phyloP scores from a whole-genome alignment of 2,888 invertebrate species.

The Muschampia plurimacula region DNA sequence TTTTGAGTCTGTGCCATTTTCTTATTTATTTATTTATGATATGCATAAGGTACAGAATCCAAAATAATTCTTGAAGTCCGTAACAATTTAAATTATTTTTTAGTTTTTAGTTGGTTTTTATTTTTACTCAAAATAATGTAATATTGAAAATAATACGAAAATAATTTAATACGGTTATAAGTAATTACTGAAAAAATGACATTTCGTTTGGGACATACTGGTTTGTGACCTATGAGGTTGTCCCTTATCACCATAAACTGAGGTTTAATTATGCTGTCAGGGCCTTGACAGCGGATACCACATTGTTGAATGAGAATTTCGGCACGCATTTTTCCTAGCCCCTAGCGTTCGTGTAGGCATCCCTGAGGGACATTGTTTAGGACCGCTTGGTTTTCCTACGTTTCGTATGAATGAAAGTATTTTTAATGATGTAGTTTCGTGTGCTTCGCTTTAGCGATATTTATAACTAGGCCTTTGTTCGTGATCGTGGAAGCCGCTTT shows the following conservation, averaged over 20 bases:
- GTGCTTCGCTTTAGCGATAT: slow-evolving; percentile 24
- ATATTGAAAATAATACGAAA: too few species aligned
- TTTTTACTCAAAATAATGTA: too few species aligned
- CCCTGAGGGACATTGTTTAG: slow-evolving; percentile 31
- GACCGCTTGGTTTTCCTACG: slow-evolving; percentile 5
- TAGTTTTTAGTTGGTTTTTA: too few species aligned
- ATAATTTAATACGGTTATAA: too few species aligned
- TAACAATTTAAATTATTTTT: too few species aligned
- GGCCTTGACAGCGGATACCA: slow-evolving; percentile 27
- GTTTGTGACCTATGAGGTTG: slow-evolving; percentile 18
- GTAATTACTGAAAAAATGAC: too few species aligned
- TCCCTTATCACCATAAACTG: slow-evolving; percentile 46
- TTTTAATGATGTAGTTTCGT: slow-evolving; percentile 34
- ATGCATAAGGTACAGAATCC: too few species aligned
- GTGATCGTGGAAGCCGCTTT: slow-evolving; percentile 6
- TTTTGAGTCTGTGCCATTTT: too few species aligned
- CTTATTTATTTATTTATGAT: too few species aligned
- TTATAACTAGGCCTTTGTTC: slow-evolving; percentile 25
- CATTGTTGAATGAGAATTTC: slow-evolving; percentile 31
- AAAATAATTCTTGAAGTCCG: too few species aligned
- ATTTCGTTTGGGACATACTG: too few species aligned
- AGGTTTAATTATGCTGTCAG: slow-evolving; percentile 50
- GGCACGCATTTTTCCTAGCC: slow-evolving; percentile 20
- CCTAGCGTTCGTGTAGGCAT: slow-evolving; percentile 19
- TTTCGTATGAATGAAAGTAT: slow-evolving; percentile 25